Evolutionary conservation across 2,797 vertebrate genomes (phyloP), one percentile per base, ranked within the genome.

Genomic region (Microctenopoma steveboyesi): DNA sequence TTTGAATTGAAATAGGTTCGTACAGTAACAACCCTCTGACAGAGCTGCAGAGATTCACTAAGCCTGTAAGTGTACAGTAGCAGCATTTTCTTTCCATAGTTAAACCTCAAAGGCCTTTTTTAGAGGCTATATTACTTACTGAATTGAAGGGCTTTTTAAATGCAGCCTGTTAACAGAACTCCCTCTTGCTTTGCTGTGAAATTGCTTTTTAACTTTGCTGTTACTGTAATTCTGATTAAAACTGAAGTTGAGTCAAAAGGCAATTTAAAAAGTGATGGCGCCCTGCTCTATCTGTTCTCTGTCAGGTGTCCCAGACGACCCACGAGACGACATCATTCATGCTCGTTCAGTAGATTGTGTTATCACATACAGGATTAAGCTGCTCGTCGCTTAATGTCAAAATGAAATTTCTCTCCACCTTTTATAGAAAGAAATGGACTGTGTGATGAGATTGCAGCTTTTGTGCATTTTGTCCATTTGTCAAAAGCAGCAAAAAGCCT

Each of bases 151-250:
- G 10, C 50, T 56, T 25, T 42, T 57, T 59, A 59, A 25, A 48
- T 48, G 30, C 13, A 66, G 22, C 16, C 30, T 58, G 18, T 62
- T 56, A 49, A 47, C 33, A 35, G 14, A 39, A 27, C 25, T 47
- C 25, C 7, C 45, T 28, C 30, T 46, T 28, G 4, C 51, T 64
- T 42, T 33, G 8, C 15, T 43, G 37, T 50, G 55, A 53, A 60
- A 76, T 64, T n/a, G 13, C 25, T 52, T 60, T 56, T 55, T 35
- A 37, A 39, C 37, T 60, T 48, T 60, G 8, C 18, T 40, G 47
- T 63, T 70, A 7, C 28, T 69, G 18, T 69, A 28, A 76, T 64
- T 25, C 56, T 40, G 35, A 45, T 37, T 33, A 30, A 58, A 47
- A 47, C 33, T 9, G 9, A 43, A 37, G 45, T 50, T 57, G 10